Evolutionary conservation across 2,113 vertebrate genomes (phyloP), one percentile per base, ranked within the genome.

Genomic region (Ceratotherium simum): DNA sequence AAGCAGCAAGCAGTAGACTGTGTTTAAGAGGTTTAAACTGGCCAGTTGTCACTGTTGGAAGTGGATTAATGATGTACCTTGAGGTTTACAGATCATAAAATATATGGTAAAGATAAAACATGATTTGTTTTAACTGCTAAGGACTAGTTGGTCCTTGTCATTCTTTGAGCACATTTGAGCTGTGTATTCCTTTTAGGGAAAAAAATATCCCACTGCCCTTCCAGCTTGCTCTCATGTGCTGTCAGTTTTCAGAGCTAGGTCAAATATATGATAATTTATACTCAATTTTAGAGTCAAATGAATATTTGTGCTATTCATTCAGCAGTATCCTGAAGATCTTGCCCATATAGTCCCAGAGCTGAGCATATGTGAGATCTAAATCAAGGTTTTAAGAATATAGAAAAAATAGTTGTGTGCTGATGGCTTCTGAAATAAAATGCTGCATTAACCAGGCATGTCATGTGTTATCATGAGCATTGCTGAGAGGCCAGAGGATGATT

Each of bases 361-460:
- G 8, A 90, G 46, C 33, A 17, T 42, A 6, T 8, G 3, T 36
- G 6, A 33, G 51, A 16, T 27, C 60, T 46, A 85, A 65, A 39
- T 36, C 83, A 79, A 92, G 31, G 65, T 62, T 82, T 70, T 91
- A 56, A 80, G 75, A 60, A 23, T 29, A 3, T 17, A 83, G 39
- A 54, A 42, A 85, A 70, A 67, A 60, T 11, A 48, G 27, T 18
- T n/a, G 33, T 39, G 12, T 64, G 58, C 25, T 31, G 20, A 21
- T 60, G 33, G 39, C 46, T 89, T 39, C 0, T 29, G 33, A 60
- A 33, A 36, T 62, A 39, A 58, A 62, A 46, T 13, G 10, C 58
- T 2, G 0, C 16, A 2, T 56, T 31, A 5, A 18, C 4, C 9
- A 8, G 75, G 33, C 27, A 36, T 14, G 4, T 33, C 33, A 0